Conservation (phyloP, 2,113 vertebrate species). For the Otus sunia region DNA sequence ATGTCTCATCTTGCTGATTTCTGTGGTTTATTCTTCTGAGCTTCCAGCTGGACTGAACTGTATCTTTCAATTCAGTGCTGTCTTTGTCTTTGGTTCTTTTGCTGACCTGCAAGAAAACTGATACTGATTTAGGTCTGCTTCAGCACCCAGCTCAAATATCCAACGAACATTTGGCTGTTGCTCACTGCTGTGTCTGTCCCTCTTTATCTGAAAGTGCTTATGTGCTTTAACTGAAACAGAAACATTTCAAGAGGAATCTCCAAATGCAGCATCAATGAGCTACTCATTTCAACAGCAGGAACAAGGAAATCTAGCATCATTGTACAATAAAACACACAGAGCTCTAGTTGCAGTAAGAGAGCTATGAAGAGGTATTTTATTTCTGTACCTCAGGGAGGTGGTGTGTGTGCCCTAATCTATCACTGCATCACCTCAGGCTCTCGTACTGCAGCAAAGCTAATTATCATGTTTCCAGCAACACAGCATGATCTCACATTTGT, state of each 20-base stretch:
- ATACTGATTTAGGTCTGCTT: background rate
- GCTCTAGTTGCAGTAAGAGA: background rate
- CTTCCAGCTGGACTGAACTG: background rate
- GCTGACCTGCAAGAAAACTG: background rate
- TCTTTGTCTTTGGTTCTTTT: background rate
- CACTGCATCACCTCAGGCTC: constrained; percentile 50
- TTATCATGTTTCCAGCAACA: constrained; percentile 44
- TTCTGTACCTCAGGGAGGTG: background rate
- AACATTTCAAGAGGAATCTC: background rate
- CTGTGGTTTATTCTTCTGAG: background rate
- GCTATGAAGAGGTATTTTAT: background rate
- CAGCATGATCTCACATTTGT: constrained; percentile 26
- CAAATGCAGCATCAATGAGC: background rate
- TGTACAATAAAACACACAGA: background rate
- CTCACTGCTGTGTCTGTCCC: background rate
- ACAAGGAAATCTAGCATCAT: background rate
- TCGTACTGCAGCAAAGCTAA: constrained; percentile 51
- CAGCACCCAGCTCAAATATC: background rate
- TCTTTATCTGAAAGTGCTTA: background rate
- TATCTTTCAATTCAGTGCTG: background rate
- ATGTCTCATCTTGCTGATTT: background rate
- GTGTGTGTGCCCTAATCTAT: background rate
- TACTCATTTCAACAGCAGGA: background rate
- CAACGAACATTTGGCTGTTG: background rate
- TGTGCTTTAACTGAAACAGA: background rate